Percentiles rank a stretch among this genome's conserved stretches.
phyloP scores from a whole-genome alignment of 2,888 invertebrate species.

The Drosophila austrosaltans region DNA sequence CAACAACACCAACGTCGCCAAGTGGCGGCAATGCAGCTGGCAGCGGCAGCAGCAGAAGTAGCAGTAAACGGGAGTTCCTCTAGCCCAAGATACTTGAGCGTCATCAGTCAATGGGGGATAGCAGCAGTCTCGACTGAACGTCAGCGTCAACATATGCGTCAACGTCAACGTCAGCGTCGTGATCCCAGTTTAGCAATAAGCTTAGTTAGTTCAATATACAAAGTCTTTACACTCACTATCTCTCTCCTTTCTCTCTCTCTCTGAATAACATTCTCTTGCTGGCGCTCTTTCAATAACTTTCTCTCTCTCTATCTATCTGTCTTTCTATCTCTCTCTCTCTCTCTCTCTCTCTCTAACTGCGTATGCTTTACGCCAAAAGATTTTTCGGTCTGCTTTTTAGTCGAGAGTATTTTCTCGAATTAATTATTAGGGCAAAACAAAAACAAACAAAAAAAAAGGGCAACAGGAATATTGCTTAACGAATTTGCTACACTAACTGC shows the following conservation, averaged over 20 bases:
- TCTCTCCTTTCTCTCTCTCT: conserved; percentile 15
- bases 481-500: conserved; percentile 78
- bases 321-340: conserved; percentile 25
- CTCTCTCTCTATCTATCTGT: conserved; percentile 19
- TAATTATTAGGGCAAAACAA: conserved; percentile 45
- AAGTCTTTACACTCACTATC: conserved; percentile 38
- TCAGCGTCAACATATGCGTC: background rate
- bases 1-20: conserved; percentile 57
- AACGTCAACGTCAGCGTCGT: conserved; percentile 13
- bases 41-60: conserved; percentile 73
- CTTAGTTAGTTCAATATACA: conserved; percentile 26
- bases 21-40: conserved; percentile 34
- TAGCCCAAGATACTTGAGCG: conserved; percentile 84
- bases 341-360: conserved; percentile 13
- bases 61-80: conserved; percentile 82
- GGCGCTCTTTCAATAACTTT: conserved; percentile 10
- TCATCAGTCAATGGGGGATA: conserved; percentile 82
- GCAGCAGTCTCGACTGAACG: conserved; percentile 62
- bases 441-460: conserved; percentile 40
- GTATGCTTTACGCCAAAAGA: conserved; percentile 8
- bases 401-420: conserved; percentile 10
- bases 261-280: conserved; percentile 15
- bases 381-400: conserved; percentile 17
- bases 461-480: conserved; percentile 62
- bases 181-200: conserved; percentile 54